phyloP scores from a whole-genome alignment of 2,888 invertebrate species.

The Pterostichus madidus region DNA sequence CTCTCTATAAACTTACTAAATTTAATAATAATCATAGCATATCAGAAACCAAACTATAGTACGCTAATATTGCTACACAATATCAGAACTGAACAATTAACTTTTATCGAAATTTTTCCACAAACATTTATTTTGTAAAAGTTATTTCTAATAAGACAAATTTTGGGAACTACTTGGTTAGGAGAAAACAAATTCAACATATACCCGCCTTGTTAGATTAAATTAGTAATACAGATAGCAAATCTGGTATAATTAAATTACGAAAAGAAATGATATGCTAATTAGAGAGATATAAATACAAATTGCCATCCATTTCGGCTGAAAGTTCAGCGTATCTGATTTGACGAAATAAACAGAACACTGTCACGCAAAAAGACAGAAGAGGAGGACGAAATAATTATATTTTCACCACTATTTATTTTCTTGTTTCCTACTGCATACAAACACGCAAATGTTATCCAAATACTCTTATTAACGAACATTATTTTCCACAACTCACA shows the following conservation, averaged over 20 bases:
- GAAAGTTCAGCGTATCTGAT: conserved; percentile 27
- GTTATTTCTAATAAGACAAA: neutral
- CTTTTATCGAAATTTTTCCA: too few species aligned
- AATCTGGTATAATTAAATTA: conserved; percentile 44
- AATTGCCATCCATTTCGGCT: conserved; percentile 21
- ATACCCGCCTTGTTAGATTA: conserved; percentile 15
- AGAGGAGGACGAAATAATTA: conserved; percentile 40
- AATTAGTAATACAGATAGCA: conserved; percentile 18
- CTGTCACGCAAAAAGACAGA: conserved; percentile 45
- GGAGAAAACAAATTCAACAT: neutral
- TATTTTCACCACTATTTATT: conserved; percentile 53
- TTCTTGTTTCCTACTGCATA: neutral
- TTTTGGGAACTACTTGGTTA: neutral
- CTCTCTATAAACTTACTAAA: too few species aligned
- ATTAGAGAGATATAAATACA: conserved; percentile 43
- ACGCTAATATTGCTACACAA: too few species aligned
- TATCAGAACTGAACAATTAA: too few species aligned
- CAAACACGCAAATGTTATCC: conserved; percentile 33
- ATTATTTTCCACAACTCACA: neutral
- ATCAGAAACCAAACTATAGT: too few species aligned
- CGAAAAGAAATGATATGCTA: conserved; percentile 40
- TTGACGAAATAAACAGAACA: conserved; percentile 41
- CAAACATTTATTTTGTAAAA: too few species aligned
- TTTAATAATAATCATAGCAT: too few species aligned
- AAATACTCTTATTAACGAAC: conserved; percentile 25